Evolutionary conservation across 1,140 invertebrate species (phyloP).

Genomic region (Ceratosolen solmsi): DNA sequence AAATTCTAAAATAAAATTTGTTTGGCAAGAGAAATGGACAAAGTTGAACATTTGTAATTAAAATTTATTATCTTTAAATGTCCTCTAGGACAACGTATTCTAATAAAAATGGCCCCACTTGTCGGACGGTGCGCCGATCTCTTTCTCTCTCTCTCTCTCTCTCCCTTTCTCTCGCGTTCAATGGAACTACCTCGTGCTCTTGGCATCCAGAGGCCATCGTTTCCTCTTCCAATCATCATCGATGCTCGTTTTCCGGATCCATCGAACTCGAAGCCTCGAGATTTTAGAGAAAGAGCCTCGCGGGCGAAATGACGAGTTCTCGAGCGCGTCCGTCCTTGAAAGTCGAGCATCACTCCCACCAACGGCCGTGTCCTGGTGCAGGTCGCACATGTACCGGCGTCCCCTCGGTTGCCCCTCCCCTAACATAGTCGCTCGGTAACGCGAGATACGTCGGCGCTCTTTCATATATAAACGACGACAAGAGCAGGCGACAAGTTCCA

Average conservation of each 20-base stretch:
- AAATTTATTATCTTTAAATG: too few species aligned
- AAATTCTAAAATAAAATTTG: neutral
- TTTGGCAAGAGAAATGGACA: neutral
- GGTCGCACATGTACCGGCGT: slow-evolving; percentile 1
- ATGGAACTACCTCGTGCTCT: too few species aligned
- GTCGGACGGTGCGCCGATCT: too few species aligned
- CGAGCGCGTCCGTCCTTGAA: slow-evolving; percentile 57
- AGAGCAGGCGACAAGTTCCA: slow-evolving; percentile 16
- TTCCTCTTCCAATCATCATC: too few species aligned
- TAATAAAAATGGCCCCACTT: too few species aligned
- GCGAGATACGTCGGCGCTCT: neutral
- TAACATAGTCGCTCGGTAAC: slow-evolving; percentile 5
- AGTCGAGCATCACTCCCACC: slow-evolving; percentile 53
- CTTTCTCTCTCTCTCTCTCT: too few species aligned
- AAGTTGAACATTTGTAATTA: too few species aligned
- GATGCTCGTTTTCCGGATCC: neutral
- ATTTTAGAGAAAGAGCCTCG: neutral
- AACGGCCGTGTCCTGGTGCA: neutral
- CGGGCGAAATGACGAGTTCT: neutral
- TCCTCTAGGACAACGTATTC: too few species aligned
- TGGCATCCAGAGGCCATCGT: too few species aligned
- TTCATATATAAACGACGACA: slow-evolving; percentile 27
- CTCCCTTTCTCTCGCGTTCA: too few species aligned
- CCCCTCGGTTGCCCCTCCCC: neutral
- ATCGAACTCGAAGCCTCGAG: neutral